A percentile compares a stretch with the other conserved stretches of the same genome.
Evolutionary conservation across 2,797 vertebrate genomes (phyloP).

Genomic region (Avahi laniger): DNA sequence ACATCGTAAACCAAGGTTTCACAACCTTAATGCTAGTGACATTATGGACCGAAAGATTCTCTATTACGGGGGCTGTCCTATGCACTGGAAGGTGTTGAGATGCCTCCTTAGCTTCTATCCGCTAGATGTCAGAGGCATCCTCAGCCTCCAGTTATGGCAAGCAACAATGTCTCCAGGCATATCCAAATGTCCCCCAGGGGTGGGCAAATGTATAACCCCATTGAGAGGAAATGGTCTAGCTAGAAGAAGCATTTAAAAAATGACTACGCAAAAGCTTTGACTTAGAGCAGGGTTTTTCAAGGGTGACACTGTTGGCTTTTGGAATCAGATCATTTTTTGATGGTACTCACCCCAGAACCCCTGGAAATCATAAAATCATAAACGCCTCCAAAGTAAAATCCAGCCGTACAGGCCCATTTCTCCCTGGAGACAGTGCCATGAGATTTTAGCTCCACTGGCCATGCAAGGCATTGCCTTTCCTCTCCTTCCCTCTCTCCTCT

Average conservation of each 20-base stretch:
- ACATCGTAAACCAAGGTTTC: no score
- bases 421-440: fast-evolving
- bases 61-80: background rate
- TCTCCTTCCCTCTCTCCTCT: no score
- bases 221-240: background rate
- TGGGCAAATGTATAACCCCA: background rate
- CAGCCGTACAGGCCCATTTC: fast-evolving
- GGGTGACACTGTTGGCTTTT: fast-evolving
- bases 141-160: background rate
- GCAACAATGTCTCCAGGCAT: background rate
- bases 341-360: background rate
- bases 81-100: fast-evolving
- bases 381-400: background rate
- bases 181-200: no score
- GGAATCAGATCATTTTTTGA: fast-evolving
- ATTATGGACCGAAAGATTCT: fast-evolving
- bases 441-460: background rate
- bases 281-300: no score
- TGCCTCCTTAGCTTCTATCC: no score
- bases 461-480: fast-evolving
- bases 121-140: background rate
- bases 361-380: background rate
- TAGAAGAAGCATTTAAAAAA: background rate
- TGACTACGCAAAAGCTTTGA: background rate
- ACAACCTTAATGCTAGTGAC: background rate